Base-by-base conservation (phyloP, 2,113 vertebrate genomes). In the Microtus oregoni region DNA sequence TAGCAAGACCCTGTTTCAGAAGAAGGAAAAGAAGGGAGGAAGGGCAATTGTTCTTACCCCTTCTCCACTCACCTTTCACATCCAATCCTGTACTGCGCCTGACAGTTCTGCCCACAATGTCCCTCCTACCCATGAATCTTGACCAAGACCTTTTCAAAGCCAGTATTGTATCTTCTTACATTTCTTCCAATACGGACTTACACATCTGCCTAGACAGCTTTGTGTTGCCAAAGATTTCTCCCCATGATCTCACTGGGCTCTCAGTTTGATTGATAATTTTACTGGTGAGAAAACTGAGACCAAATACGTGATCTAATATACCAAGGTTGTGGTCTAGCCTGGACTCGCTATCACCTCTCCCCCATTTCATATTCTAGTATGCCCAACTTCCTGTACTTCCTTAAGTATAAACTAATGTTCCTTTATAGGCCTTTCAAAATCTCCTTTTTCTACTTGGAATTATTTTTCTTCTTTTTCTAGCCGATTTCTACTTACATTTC, bases 361-460 rank as follows among this genome's bases (percentile, higher is more conserved):
- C 65, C 32, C 47, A 90, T 65, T 86, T 79, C 19, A 73, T 28
- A 58, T 41, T 82, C 41, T 6, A 52, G 22, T 4, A 38, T 65
- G 72, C 67, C 58, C n/a, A 87, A 19, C 24, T 81, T 91, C n/a
- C 28, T 92, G 10, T 10, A 55, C 47, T 93, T 89, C 55, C 52
- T 87, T 77, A 92, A 68, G 58, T 73, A 73, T 2, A 85, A 87
- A 76, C 38, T 82, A 70, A 79, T 19, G 76, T 90, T 87, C 20
- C 7, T 24, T 92, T 89, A 70, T 61, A 93, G 79, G 47, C 24
- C 28, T 92, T 91, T 85, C 44, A 55, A 87, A 90, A 52, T 19
- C 22, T 15, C 65, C 44, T 81, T 89, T 58, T 55, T 82, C 73
- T 89, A 68, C 44, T 35, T 96, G 20, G 67, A 94, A 85, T 95